Percentiles rank a stretch among this genome's conserved stretches.
These are phyloP conservation scores for Hipposideros larvatus DNA, from an alignment of 2,797 vertebrate species.

Conservation along the genomic window DNA sequence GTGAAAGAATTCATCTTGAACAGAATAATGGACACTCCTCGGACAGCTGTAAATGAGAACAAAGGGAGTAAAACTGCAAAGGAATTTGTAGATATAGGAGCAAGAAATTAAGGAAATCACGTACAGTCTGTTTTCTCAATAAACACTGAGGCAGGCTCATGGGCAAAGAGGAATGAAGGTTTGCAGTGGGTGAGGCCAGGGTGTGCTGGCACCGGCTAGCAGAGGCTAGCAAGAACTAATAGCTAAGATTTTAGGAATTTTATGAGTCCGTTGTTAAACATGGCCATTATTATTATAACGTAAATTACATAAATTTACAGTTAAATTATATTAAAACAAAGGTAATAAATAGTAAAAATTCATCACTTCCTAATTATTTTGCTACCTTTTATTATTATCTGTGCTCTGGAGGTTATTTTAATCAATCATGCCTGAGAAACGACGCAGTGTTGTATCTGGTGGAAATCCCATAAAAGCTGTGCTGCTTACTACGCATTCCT, in stretches of 20 bases:
- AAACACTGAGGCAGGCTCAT: background rate
- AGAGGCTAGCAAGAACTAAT: background rate
- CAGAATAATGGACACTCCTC: background rate
- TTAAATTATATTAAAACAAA: conserved; percentile 1
- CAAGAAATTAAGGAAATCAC: background rate
- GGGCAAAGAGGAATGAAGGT: background rate
- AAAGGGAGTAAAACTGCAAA: background rate
- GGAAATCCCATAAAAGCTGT: background rate
- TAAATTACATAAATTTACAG: background rate
- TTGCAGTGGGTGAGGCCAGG: background rate
- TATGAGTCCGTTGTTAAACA: background rate
- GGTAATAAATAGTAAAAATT: background rate
- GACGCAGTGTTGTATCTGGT: background rate
- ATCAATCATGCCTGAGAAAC: background rate
- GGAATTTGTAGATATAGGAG: background rate
- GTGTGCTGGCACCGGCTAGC: background rate
- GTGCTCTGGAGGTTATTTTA: background rate
- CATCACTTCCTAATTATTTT: background rate
- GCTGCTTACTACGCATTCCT: background rate
- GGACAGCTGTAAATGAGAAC: background rate
- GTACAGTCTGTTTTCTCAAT: background rate
- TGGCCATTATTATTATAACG: background rate
- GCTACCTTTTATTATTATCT: background rate
- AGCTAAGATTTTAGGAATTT: conserved; percentile 2
- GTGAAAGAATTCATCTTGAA: conserved; percentile 1